Conservation (phyloP, 2,113 vertebrate species). For the Apodemus speciosus region DNA sequence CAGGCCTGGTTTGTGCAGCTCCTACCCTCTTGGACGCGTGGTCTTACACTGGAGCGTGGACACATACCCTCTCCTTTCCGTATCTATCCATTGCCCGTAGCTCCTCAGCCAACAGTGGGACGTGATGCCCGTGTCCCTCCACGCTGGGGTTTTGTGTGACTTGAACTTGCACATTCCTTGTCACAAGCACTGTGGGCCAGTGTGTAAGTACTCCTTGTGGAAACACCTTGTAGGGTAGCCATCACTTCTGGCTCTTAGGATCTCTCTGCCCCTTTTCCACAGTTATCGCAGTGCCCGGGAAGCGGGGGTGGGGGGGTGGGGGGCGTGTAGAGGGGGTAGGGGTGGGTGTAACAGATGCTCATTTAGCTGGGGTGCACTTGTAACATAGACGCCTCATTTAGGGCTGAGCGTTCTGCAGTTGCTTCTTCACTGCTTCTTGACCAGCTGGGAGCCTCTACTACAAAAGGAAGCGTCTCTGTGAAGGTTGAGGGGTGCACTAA, state of each 20-base stretch:
- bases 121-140: not conserved
- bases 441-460: not conserved
- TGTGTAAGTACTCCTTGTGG: too few relatives aligned
- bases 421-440: not conserved
- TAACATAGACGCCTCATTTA: not conserved
- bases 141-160: not conserved
- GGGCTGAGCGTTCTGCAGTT: not conserved
- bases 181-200: not conserved
- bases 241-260: not conserved
- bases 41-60: not conserved
- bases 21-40: not conserved
- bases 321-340: too few relatives aligned
- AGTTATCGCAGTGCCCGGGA: too few relatives aligned
- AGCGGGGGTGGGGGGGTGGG: too few relatives aligned
- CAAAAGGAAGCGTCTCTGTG: not conserved
- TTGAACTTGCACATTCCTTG: not conserved
- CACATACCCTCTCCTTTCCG: too few relatives aligned
- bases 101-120: not conserved
- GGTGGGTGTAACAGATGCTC: too few relatives aligned
- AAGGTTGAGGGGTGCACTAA: not conserved
- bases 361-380: too few relatives aligned
- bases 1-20: not conserved
- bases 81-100: not conserved
- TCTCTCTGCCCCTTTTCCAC: not conserved
- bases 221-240: not conserved